Base-by-base conservation (phyloP, 1,140 invertebrate genomes). In the Aphidius gifuensis region DNA sequence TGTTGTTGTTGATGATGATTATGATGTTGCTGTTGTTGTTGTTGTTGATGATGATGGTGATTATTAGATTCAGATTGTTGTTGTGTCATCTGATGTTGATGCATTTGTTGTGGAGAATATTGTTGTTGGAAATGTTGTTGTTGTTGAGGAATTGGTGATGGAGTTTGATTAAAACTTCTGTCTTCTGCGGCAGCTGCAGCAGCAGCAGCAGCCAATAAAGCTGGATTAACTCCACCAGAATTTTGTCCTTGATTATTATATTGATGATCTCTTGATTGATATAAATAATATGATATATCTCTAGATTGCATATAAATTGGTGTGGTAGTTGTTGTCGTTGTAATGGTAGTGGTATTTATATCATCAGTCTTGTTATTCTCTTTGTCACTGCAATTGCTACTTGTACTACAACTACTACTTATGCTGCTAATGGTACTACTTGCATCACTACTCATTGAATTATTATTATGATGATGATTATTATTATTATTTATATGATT, bases 141-240 rank as follows among this genome's bases (percentile, higher is more conserved):
- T 32, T 32, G 72, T 63, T 8, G 73, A 67, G 23, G 4, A 32
- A 32, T 32, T 3, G 23, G 23, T 32, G 23, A 32, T 32, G 23
- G 23, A 3, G 23, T 32, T 32, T 32, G 23, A 32, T 32, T 32
- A 32, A 3, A 32, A 32, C 23, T 32, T 32, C 73, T 62, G 3
- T 75, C 76, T 23, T 82, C 78, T 5, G 66, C 71, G 7, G 71
- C 74, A 0, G 73, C 72, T 0, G 72, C 74, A 1, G 73, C 76
- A 1, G 77, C 80, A 4, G 77, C 81, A 0, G 80, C 81, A 7
- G 83, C 82, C 0, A 84, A 69, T 11, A 83, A 67, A 0, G 82
- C 82, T 3, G 83, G 82, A 69, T 82, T 83, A 11, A 82, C 39
- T 66, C 73, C 48, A 39, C 58, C 9, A 46, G 1, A 59, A 60